Evolutionary conservation across 1,140 invertebrate species (phyloP).

Genomic region (Drosophila ambigua): DNA sequence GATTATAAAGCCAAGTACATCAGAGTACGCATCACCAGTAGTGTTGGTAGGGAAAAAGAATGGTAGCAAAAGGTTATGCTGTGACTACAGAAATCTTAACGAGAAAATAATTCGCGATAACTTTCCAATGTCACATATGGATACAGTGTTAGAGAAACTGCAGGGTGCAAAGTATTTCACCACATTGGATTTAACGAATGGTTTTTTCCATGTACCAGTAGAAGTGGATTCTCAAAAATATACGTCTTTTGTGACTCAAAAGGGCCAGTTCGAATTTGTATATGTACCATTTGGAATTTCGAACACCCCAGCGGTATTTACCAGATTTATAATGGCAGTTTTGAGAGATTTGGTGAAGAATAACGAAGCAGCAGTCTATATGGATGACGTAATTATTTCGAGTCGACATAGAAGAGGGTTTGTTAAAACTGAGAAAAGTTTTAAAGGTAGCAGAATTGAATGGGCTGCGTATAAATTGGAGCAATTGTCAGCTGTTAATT

Average conservation of each 20-base stretch:
- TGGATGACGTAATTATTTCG: neutral
- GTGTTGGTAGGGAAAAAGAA: no score
- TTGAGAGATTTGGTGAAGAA: no score
- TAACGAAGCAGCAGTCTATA: neutral
- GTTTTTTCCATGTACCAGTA: neutral
- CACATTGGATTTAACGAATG: neutral
- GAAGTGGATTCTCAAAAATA: conserved; percentile 6
- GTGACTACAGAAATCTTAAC: neutral
- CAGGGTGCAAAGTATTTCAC: neutral
- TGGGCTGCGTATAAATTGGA: no score
- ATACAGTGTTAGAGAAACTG: neutral
- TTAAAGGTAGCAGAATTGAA: no score
- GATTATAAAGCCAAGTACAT: neutral
- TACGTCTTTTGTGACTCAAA: conserved; percentile 2
- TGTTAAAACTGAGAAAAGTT: no score
- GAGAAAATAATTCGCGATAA: conserved; percentile 1
- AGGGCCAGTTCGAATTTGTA: conserved; percentile 2
- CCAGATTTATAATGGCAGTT: neutral
- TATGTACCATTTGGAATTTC: conserved; percentile 2
- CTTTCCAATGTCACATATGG: neutral
- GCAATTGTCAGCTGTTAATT: conserved; percentile 1
- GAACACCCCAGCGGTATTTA: conserved; percentile 1
- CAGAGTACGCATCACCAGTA: neutral
- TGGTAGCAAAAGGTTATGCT: neutral
- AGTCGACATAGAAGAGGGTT: neutral